Base-by-base conservation (phyloP, 2,888 invertebrate genomes). In the Zonitis immaculata region DNA sequence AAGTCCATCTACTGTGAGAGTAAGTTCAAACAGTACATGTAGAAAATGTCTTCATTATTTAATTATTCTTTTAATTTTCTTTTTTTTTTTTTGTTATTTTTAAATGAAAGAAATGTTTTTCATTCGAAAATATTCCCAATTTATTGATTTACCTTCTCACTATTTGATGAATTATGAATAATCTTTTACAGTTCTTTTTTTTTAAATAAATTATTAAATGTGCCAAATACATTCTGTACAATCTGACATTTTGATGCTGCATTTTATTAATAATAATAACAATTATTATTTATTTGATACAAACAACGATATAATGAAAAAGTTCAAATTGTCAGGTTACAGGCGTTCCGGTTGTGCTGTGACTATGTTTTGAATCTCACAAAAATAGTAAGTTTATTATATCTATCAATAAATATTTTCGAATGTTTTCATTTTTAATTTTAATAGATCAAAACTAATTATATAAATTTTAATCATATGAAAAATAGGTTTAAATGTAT, bases 21-120 rank as follows among this genome's bases (percentile, higher is more conserved):
- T 68, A 68, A 68, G 68, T 68, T 65, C 52, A 47, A 64, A 63
- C 56, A 47, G 63, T 63, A 62, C 61, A 65, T 62, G 68, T 68
- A 67, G 63, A 61, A 59, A 51, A 51, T 54, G 57, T 54, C 49
- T 63, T 57, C 45, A 59, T 51, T 47, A 26, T 49, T 44, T 46
- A 25, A 30, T 44, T 51, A 51, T 57, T 59, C 57, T n/a, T n/a
- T n/a, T n/a, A n/a, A n/a, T n/a, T n/a, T n/a, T n/a, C n/a, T n/a
- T n/a, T n/a, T n/a, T n/a, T n/a, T n/a, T n/a, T n/a, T n/a, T n/a
- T n/a, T n/a, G n/a, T n/a, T n/a, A n/a, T n/a, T n/a, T n/a, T n/a
- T n/a, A n/a, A n/a, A n/a, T 22, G 22, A 22, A 5, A 22, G 22
- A 47, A 53, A 45, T 57, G 47, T 53, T 42, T 18, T 54, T 55